Conservation (phyloP, 2,888 invertebrate genomes). For the Bibio marci region DNA sequence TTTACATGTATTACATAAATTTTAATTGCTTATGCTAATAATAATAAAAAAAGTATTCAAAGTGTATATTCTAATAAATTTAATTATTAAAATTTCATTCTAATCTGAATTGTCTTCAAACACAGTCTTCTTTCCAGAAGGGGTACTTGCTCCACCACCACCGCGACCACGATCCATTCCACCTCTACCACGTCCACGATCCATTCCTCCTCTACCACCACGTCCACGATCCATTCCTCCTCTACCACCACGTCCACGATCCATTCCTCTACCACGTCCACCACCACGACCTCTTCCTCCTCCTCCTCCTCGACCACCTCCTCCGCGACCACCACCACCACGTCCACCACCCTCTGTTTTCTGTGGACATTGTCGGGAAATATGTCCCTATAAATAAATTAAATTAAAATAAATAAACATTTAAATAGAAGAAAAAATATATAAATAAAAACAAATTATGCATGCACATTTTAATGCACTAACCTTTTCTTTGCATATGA, state of each 20-base stretch:
- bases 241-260: constrained; percentile 1
- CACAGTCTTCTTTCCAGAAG: no score
- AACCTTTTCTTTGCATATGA: constrained; percentile 5
- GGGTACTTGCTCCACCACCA: no score
- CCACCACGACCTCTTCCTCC: background rate
- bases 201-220: background rate
- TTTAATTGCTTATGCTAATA: no score
- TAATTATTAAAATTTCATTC: no score
- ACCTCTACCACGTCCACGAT: constrained; percentile 1
- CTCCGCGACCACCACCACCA: background rate
- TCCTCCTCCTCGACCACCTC: background rate
- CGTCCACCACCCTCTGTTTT: background rate
- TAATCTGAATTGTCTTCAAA: no score
- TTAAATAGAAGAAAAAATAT: background rate
- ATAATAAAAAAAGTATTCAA: no score
- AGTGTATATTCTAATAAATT: no score
- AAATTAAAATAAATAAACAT: background rate
- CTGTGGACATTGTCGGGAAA: constrained; percentile 5
- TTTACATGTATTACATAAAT: no score
- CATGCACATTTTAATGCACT: background rate
- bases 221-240: background rate
- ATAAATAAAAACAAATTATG: background rate
- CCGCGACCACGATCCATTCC: background rate
- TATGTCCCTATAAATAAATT: constrained; percentile 3
- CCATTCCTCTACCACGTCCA: constrained; percentile 1